Base-by-base conservation (phyloP, 2,113 vertebrate genomes). In the Coreoperca whiteheadi region DNA sequence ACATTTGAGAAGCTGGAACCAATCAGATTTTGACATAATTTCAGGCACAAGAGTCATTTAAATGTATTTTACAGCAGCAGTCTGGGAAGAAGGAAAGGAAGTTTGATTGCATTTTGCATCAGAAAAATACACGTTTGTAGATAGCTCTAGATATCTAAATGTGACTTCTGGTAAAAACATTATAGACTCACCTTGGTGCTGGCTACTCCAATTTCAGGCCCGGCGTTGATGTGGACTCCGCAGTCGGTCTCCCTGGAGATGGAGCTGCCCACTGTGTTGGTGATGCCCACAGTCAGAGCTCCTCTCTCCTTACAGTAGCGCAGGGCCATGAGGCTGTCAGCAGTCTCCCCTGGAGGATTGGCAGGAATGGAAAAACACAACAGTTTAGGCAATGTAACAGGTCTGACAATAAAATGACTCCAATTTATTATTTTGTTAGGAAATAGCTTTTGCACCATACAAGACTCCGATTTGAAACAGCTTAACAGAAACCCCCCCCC, bases 201-300 rank as follows among this genome's bases (percentile, higher is more conserved):
- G 87, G 98, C 98, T 56, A 99, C 98, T 2, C 98, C 98, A 0
- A 99, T 94, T 95, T 99, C 98, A 0, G 98, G 98, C 0, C 98
- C 98, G 0, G 98, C 98, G 0, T 99, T 99, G 94, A 99, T 99
- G 73, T 99, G 98, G 72, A 99, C 97, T 0, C 98, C 98, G 7
- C 98, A 99, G 80, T 99, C 98, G 0, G 98, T 99, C 93, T 99
- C 98, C 0, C 98, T 95, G 0, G 98, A 99, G 83, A 99, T 98
- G 54, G 98, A 99, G 92, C 98, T 99, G 90, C 98, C 98, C 2
- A 99, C 98, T 0, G 98, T 99, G 93, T 99, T 99, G n/a, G 98
- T 99, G 89, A 99, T 94, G 18, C 98, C 98, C 28, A 99, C 98
- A 0, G 98, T 99, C 64, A 99, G 91, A 73, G 98, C 98, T 2